These are phyloP conservation scores for Drosophila austrosaltans DNA, from an alignment of 2,888 invertebrate species.

Conservation along the genomic window DNA sequence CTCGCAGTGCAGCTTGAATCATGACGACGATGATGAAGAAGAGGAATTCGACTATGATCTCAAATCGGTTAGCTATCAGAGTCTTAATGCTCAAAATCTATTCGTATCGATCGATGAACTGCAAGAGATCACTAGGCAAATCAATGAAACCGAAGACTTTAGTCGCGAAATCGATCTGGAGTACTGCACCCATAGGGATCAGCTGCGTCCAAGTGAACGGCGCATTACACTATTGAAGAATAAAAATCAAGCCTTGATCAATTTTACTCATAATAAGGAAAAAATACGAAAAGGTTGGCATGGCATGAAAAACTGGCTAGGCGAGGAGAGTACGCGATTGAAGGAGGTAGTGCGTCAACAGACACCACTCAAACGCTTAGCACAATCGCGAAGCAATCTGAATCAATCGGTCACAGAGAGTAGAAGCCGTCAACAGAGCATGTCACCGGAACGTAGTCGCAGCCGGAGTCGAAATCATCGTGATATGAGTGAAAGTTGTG, in stretches of 20 bases:
- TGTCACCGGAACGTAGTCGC: conserved; percentile 55
- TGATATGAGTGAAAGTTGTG: conserved; percentile 61
- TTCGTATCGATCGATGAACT: conserved; percentile 83
- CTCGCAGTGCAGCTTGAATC: conserved; percentile 63
- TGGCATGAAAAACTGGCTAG: conserved; percentile 83
- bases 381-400: conserved; percentile 72
- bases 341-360: conserved; percentile 83
- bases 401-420: conserved; percentile 53
- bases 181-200: conserved; percentile 83
- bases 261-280: conserved; percentile 81
- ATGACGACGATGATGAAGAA: background rate
- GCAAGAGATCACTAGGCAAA: conserved; percentile 82
- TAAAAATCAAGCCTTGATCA: conserved; percentile 81
- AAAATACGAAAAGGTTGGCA: conserved; percentile 83
- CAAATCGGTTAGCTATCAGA: conserved; percentile 83
- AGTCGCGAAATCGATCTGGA: conserved; percentile 81
- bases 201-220: conserved; percentile 81
- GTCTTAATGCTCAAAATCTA: conserved; percentile 81
- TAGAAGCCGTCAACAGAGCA: conserved; percentile 47
- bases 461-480: conserved; percentile 16
- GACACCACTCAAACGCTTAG: conserved; percentile 81
- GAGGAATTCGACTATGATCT: conserved; percentile 81
- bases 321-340: conserved; percentile 81
- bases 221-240: conserved; percentile 83
- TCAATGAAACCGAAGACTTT: conserved; percentile 83